Base-by-base conservation (phyloP, 2,888 invertebrate species). In the Acronicta leporina region DNA sequence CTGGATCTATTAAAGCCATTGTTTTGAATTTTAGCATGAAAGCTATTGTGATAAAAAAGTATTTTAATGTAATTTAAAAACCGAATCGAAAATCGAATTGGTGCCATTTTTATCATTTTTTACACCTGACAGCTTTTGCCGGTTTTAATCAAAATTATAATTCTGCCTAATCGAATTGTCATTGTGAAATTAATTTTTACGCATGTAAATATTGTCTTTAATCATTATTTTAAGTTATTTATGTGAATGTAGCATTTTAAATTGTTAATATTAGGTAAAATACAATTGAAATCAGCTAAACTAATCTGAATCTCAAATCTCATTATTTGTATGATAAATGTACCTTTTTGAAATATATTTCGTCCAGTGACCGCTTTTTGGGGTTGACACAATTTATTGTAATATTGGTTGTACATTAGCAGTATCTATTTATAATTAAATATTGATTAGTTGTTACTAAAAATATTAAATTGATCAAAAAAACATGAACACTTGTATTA, bases 361-460 rank as follows among this genome's bases (percentile, higher is more conserved):
- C 91, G 92, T 93, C 93, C 92, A 92, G 86, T 88, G 85, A 88
- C 89, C 88, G 68, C 84, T 62, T 79, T 79, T 86, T 83, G 82
- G 83, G 89, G 88, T 89, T 89, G 88, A 91, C 89, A 86, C 84
- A 85, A 80, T 87, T 87, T 87, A 85, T 85, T 82, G 81, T 82
- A 82, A 84, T 88, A 89, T 89, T 87, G 90, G 88, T 92, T 92
- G 91, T 93, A 92, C 87, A 90, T 92, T 91, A 90, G 87, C 88
- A 85, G 87, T 92, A 92, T 87, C 88, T 93, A 93, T 94, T 92
- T 92, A 93, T 93, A 92, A 92, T 90, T 85, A 88, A 91, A 91
- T 89, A 92, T 92, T 94, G 94, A 94, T 92, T 94, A 94, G 92
- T 92, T 93, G 94, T 94, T 94, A 94, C 91, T 92, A 85, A 94